Conservation (phyloP, 2,888 invertebrate species). For the Falcaria lacertinaria region DNA sequence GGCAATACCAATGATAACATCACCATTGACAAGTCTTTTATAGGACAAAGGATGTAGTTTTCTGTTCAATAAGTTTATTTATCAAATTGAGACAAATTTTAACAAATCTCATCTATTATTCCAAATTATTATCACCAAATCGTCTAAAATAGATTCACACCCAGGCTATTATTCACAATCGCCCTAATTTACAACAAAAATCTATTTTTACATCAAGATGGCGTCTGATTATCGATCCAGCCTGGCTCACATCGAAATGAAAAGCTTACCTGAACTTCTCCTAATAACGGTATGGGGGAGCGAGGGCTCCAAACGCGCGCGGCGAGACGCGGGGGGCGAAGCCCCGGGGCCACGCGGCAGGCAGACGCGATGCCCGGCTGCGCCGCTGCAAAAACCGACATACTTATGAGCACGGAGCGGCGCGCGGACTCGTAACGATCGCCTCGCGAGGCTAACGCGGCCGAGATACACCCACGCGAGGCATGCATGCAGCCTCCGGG, state of each 20-base stretch:
- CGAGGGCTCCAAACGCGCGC: constrained; percentile 77
- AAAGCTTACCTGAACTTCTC: constrained; percentile 63
- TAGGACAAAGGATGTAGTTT: too few relatives aligned
- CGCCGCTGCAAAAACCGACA: constrained; percentile 74
- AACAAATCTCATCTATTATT: too few relatives aligned
- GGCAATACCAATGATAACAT: too few relatives aligned
- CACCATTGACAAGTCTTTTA: too few relatives aligned
- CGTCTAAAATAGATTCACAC: too few relatives aligned
- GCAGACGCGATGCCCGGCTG: constrained; percentile 62
- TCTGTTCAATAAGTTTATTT: too few relatives aligned
- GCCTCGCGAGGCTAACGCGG: constrained; percentile 54
- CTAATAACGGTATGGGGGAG: constrained; percentile 58
- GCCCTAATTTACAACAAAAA: constrained; percentile 7
- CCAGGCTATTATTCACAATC: background rate
- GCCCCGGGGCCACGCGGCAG: constrained; percentile 66
- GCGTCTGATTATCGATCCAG: constrained; percentile 57
- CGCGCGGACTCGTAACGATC: constrained; percentile 45
- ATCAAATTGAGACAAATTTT: too few relatives aligned
- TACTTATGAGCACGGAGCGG: constrained; percentile 66
- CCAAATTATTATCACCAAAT: too few relatives aligned
- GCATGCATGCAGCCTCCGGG: constrained; percentile 68
- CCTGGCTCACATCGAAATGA: constrained; percentile 46
- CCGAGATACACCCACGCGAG: constrained; percentile 63
- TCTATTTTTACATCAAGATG: constrained; percentile 46
- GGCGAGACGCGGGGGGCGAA: constrained; percentile 56